phyloP scores from a whole-genome alignment of 2,888 invertebrate species.

The Cremastinae sp. region DNA sequence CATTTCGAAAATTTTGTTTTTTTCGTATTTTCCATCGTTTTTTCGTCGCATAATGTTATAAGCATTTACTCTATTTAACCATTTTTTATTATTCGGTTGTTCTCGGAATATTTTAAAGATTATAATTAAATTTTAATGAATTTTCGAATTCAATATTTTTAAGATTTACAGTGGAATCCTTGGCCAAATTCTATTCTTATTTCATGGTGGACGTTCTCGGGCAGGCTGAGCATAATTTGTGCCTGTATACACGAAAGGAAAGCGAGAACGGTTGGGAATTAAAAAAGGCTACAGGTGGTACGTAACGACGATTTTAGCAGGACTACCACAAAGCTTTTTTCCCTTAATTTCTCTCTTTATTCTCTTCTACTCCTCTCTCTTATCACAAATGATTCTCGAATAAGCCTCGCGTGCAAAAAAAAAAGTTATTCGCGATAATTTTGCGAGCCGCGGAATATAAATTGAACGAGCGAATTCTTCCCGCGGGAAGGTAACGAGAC shows the following conservation, averaged over 20 bases:
- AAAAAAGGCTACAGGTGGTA: slow-evolving; percentile 62
- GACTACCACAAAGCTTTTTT: slow-evolving; percentile 31
- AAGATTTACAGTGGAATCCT: neutral
- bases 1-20: no score
- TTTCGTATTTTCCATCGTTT: no score
- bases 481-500: no score
- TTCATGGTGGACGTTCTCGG: neutral
- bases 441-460: slow-evolving; percentile 38
- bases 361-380: slow-evolving; percentile 4
- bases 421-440: neutral
- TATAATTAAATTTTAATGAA: neutral
- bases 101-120: no score
- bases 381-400: slow-evolving; percentile 39
- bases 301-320: slow-evolving; percentile 54
- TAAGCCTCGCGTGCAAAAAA: neutral
- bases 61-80: no score
- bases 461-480: slow-evolving; percentile 8
- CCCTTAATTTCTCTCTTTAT: slow-evolving; percentile 2
- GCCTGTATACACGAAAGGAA: no score
- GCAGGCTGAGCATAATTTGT: neutral
- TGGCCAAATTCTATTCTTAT: neutral
- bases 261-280: slow-evolving; percentile 42
- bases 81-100: no score
- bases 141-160: neutral
- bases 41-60: no score